Percentiles rank a stretch among this genome's conserved stretches.
phyloP scores from a whole-genome alignment of 2,888 invertebrate species.

The Dasypogon diadema region DNA sequence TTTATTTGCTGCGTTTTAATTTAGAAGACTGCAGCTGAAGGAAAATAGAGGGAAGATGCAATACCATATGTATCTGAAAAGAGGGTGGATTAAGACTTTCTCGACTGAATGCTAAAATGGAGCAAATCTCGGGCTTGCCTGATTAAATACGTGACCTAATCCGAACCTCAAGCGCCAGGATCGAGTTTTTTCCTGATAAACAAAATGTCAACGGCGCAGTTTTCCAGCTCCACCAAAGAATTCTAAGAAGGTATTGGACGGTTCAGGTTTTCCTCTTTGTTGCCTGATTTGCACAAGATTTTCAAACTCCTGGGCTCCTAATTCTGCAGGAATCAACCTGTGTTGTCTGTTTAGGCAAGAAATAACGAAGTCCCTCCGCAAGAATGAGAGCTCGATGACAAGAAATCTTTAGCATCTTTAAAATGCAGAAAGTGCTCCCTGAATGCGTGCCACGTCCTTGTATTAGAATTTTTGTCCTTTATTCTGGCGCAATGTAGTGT shows the following conservation, averaged over 20 bases:
- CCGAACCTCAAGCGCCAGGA: not conserved
- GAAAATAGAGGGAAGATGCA: not conserved
- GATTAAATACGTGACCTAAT: constrained; percentile 48
- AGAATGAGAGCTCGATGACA: constrained; percentile 1
- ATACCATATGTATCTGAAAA: not conserved
- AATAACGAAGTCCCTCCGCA: not conserved
- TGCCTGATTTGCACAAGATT: not conserved
- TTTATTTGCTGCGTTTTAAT: constrained; percentile 25
- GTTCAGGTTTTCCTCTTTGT: not conserved
- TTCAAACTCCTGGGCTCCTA: not conserved
- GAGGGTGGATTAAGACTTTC: not conserved
- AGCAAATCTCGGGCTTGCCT: not conserved
- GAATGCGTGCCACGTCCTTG: constrained; percentile 47
- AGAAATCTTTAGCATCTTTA: constrained; percentile 17
- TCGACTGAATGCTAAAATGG: not conserved
- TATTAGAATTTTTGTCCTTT: not conserved
- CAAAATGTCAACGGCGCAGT: constrained; percentile 33
- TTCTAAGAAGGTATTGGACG: not conserved
- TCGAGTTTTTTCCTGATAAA: constrained; percentile 34
- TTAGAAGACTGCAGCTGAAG: constrained; percentile 9
- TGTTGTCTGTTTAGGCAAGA: not conserved
- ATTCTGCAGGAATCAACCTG: not conserved
- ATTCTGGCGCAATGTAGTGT: not conserved
- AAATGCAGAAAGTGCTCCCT: constrained; percentile 16
- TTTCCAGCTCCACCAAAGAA: not conserved